phyloP scores from a whole-genome alignment of 2,888 invertebrate genomes.

The Dynastes grantii region DNA sequence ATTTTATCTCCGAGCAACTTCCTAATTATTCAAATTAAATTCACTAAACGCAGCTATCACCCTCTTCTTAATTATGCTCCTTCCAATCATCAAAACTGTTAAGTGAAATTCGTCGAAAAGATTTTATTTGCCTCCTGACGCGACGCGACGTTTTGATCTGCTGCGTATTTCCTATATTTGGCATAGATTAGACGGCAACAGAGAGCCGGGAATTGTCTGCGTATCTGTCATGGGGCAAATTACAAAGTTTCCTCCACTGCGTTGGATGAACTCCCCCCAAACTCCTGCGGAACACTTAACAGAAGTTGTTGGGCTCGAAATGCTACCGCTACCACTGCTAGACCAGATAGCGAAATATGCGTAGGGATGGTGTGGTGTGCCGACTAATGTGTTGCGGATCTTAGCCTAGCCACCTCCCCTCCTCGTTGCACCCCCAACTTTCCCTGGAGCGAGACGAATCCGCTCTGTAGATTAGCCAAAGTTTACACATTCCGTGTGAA shows the following conservation, averaged over 20 bases:
- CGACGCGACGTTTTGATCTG: slow-evolving; percentile 13
- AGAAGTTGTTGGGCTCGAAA: slow-evolving; percentile 35
- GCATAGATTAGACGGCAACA: slow-evolving; percentile 12
- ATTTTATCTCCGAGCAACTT: neutral
- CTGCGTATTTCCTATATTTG: slow-evolving; percentile 4
- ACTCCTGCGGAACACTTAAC: slow-evolving; percentile 41
- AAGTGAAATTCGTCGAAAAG: slow-evolving; percentile 17
- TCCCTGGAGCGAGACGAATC: slow-evolving; percentile 29
- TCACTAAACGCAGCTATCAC: slow-evolving; percentile 4
- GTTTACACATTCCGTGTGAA: slow-evolving; percentile 49
- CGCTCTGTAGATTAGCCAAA: slow-evolving; percentile 46
- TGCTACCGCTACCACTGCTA: neutral
- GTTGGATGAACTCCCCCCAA: slow-evolving; percentile 13
- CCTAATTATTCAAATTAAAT: slow-evolving; percentile 34
- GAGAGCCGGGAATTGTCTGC: slow-evolving; percentile 36
- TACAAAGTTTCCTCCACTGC: slow-evolving; percentile 24
- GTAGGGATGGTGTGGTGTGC: slow-evolving; percentile 38
- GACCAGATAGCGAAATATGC: slow-evolving; percentile 35
- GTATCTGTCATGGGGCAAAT: slow-evolving; percentile 36
- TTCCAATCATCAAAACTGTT: neutral
- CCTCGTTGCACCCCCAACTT: neutral
- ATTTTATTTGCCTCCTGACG: neutral
- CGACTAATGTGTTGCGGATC: slow-evolving; percentile 37
- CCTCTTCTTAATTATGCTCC: neutral
- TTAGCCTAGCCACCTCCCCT: neutral